These are phyloP conservation scores for Poeciliopsis presidionis DNA, from an alignment of 2,797 vertebrate species.

Conservation along the genomic window DNA sequence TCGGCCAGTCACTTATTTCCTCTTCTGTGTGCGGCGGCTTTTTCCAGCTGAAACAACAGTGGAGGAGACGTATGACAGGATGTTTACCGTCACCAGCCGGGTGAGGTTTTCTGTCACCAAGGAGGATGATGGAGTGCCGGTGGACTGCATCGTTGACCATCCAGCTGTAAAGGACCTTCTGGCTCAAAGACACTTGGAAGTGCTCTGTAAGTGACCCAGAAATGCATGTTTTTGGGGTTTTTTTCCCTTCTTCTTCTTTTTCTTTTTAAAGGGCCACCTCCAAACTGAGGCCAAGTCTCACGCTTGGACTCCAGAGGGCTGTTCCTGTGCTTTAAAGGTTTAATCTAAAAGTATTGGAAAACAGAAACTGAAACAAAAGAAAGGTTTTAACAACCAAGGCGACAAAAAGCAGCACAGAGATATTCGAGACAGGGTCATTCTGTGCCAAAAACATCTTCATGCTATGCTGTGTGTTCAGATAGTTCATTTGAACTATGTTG, in stretches of 20 bases:
- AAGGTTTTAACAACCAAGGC: not conserved
- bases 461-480: not conserved
- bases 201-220: slow-evolving; percentile 89
- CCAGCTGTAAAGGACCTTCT: slow-evolving; percentile 95
- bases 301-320: not conserved
- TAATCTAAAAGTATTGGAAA: not conserved
- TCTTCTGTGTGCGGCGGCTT: slow-evolving; percentile 35
- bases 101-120: slow-evolving; percentile 91
- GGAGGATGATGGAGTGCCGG: slow-evolving; percentile 93
- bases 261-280: not conserved
- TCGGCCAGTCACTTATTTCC: slow-evolving; percentile 24
- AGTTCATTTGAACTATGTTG: not conserved
- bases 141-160: slow-evolving; percentile 97
- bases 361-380: not conserved
- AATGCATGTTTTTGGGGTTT: slow-evolving; percentile 25
- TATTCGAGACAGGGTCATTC: slow-evolving; percentile 1
- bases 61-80: slow-evolving; percentile 93
- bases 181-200: slow-evolving; percentile 94
- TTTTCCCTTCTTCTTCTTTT: too few relatives aligned
- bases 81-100: slow-evolving; percentile 95
- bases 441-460: not conserved
- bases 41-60: slow-evolving; percentile 87
- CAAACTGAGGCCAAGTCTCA: slow-evolving; percentile 4
- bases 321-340: slow-evolving; percentile 5
- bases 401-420: slow-evolving; percentile 6